Evolutionary conservation across 2,797 vertebrate genomes (phyloP), one percentile per base, ranked within the genome.

Genomic region (Dallia pectoralis): DNA sequence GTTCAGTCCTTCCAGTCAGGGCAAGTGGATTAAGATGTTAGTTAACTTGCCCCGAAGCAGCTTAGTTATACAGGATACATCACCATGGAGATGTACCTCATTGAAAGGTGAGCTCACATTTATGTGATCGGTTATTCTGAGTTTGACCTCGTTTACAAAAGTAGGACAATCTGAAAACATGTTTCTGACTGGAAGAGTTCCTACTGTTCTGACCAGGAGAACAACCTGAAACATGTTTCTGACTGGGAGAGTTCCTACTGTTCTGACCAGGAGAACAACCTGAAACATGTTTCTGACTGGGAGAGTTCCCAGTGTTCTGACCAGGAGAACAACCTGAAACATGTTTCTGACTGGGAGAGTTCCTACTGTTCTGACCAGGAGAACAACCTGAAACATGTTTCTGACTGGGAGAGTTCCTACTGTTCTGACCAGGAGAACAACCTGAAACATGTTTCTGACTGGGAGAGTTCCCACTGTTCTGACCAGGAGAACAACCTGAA

Each of bases 261-360:
- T 22, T 19, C 79, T 84, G n/a, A 79, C 80, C 49, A 8, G 51
- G n/a, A 56, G 8, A 56, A 56, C 9, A n/a, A 11, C 19, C n/a
- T 53, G 6, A 12, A 56, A 56, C 51, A 53, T 53, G 22, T n/a
- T 59, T 59, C 53, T 59, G 53, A 59, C 53, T 59, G 53, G 53
- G 53, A 25, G 4, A 72, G 27, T 30, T 15, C 4, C 14, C 15
- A 22, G 7, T 19, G 66, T 22, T 19, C 79, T 84, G n/a, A 79
- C 80, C 49, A 8, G 51, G n/a, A 56, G 8, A 56, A 56, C 9
- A n/a, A 11, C 19, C n/a, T 53, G 6, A 12, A 56, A 56, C 51
- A 53, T 53, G 22, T n/a, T 59, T 59, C 53, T 59, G 53, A 59
- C 53, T 59, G 53, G 53, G 53, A 25, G 4, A 72, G 27, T 30